Evolutionary conservation across 1,140 invertebrate species (phyloP).

Genomic region (Leptestheria dahalacensis): DNA sequence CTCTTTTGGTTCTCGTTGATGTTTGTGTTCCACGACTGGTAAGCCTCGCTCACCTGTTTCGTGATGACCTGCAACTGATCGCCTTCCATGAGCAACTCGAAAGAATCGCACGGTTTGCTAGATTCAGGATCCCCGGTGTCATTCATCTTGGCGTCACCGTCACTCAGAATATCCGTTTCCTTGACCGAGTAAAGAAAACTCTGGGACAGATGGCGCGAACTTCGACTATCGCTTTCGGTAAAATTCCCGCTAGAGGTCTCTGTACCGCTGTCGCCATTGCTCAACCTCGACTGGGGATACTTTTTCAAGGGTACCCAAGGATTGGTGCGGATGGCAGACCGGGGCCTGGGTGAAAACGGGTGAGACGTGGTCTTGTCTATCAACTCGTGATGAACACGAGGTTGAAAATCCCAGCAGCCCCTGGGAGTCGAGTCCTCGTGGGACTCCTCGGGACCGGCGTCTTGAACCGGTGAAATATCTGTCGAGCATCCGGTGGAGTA

Average conservation of each 20-base stretch:
- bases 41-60: not conserved
- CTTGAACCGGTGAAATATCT: conserved; percentile 8
- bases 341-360: conserved; percentile 11
- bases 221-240: not conserved
- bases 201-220: not conserved
- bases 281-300: not conserved
- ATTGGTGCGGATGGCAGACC: conserved; percentile 17
- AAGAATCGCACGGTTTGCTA: conserved; percentile 2
- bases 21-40: not conserved
- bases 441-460: no score
- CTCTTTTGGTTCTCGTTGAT: not conserved
- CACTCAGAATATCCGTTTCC: conserved; percentile 12
- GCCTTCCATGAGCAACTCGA: conserved; percentile 5
- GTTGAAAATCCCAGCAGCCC: not conserved
- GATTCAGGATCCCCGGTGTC: not conserved
- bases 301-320: conserved; percentile 14
- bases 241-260: not conserved
- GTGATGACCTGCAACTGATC: not conserved
- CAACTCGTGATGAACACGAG: not conserved
- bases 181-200: not conserved
- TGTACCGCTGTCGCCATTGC: not conserved
- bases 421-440: not conserved
- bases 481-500: conserved; percentile 15
- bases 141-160: not conserved
- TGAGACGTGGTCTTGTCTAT: not conserved